Percentiles rank a stretch among this genome's conserved stretches.
These are phyloP conservation scores for Perca fluviatilis DNA, from an alignment of 2,113 vertebrate species.

Conservation along the genomic window DNA sequence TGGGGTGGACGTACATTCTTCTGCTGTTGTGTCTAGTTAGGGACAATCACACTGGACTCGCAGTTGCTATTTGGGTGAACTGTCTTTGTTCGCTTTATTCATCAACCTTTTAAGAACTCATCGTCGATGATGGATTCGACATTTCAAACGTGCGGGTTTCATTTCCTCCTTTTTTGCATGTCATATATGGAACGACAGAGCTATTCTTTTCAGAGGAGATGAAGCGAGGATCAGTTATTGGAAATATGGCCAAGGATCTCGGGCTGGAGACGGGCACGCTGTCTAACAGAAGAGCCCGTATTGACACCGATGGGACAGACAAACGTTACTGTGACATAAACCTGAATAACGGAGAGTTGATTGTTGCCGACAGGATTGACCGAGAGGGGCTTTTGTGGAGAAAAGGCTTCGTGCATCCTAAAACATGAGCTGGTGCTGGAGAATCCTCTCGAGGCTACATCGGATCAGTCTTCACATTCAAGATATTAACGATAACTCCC, in stretches of 20 bases:
- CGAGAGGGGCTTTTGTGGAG: conserved; percentile 83
- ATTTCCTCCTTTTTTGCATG: conserved; percentile 12
- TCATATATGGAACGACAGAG: conserved; percentile 68
- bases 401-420: conserved; percentile 71
- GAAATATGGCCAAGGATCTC: conserved; percentile 85
- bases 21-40: not conserved
- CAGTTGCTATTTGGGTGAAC: not conserved
- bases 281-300: conserved; percentile 65
- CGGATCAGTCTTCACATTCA: conserved; percentile 76
- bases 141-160: not conserved
- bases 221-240: conserved; percentile 82
- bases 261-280: conserved; percentile 72
- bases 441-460: conserved; percentile 77
- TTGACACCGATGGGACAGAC: conserved; percentile 63
- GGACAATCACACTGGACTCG: not conserved
- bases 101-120: not conserved
- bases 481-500: conserved; percentile 87
- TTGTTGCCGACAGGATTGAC: conserved; percentile 81
- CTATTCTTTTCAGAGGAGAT: conserved; percentile 85
- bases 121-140: not conserved
- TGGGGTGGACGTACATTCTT: not conserved
- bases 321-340: conserved; percentile 81
- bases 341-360: conserved; percentile 75
- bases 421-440: conserved; percentile 80
- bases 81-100: not conserved